Base-by-base conservation (phyloP, 2,113 vertebrate genomes). In the Centropus unirufus region DNA sequence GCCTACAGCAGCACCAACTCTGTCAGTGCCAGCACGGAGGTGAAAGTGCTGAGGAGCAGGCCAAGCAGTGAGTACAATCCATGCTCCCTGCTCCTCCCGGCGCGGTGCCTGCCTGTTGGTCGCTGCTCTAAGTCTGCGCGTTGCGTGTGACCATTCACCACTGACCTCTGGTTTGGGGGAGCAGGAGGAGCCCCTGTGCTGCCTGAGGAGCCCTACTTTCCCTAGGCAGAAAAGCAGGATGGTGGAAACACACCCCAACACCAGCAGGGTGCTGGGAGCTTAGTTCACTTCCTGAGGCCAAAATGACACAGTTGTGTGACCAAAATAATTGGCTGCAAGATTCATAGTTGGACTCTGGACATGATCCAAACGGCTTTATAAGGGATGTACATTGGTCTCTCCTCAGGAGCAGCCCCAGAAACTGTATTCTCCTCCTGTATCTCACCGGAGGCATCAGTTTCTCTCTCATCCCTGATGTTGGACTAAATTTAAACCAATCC, bases 1-100 rank as follows among this genome's bases (percentile, higher is more conserved):
- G 99, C 99, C 18, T 99, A 99, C 97, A 98, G 98, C 0, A 99
- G 99, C 40, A 99, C 98, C 87, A 98, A 98, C 95, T 99, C 99
- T 0, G 98, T 98, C 95, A 99, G 99, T 39, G 99, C 99, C 93
- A 98, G 98, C 74, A 99, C 99, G 0, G 98, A 99, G 85, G 97
- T 99, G 49, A 98, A 97, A 58, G 96, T 99, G 96, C 93, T 87
- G 57, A 98, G 97, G 96, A 97, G 81, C 86, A 59, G 29, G 3
- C 92, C 91, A 1, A 89, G 87, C 27, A 84, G 98, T 98, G 84
- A 93, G 97, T 93, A 89, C 44, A 75, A 2, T 15, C 19, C 5
- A 6, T 32, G 20, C 32, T 9, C 36, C 40, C 52, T 1, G 2
- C 55, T 47, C n/a, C 44, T 44, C 44, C 58, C 0, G 0, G 55